Evolutionary conservation across 2,888 invertebrate species (phyloP).

Genomic region (Archaeoteleia sp.): DNA sequence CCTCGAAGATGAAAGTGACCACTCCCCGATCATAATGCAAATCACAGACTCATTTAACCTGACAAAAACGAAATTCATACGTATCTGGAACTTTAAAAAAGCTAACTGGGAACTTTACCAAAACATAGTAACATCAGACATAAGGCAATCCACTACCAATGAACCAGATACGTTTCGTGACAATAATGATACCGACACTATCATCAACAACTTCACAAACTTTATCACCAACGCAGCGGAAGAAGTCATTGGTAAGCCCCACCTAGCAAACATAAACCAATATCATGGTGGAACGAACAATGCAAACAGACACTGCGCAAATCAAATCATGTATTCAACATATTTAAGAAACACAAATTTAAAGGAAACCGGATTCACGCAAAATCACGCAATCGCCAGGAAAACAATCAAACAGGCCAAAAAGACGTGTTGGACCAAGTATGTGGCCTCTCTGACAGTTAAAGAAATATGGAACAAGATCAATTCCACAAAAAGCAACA

Average conservation of each 20-base stretch:
- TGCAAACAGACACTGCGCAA: slow-evolving; percentile 22
- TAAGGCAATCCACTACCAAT: neutral
- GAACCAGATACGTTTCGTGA: too few relatives aligned
- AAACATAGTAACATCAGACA: too few relatives aligned
- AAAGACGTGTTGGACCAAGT: neutral
- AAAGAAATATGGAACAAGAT: slow-evolving; percentile 9
- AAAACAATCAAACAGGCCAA: slow-evolving; percentile 8
- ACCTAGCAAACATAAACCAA: slow-evolving; percentile 22
- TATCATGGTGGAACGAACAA: slow-evolving; percentile 54
- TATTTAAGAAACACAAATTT: slow-evolving; percentile 29
- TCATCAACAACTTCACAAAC: slow-evolving; percentile 6
- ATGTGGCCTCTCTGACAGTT: neutral
- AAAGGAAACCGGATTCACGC: slow-evolving; percentile 19
- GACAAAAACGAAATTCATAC: neutral
- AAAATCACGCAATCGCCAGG: neutral
- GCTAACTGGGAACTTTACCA: slow-evolving; percentile 43
- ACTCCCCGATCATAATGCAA: slow-evolving; percentile 41
- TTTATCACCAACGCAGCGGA: slow-evolving; percentile 36
- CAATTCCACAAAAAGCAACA: neutral
- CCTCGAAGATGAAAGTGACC: slow-evolving; percentile 52
- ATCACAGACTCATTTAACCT: neutral
- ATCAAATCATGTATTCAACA: slow-evolving; percentile 37
- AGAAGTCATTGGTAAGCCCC: slow-evolving; percentile 30
- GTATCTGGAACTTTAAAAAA: slow-evolving; percentile 42
- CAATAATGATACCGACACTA: slow-evolving; percentile 20